Evolutionary conservation across 2,113 vertebrate species (phyloP).

Genomic region (Nestor notabilis): DNA sequence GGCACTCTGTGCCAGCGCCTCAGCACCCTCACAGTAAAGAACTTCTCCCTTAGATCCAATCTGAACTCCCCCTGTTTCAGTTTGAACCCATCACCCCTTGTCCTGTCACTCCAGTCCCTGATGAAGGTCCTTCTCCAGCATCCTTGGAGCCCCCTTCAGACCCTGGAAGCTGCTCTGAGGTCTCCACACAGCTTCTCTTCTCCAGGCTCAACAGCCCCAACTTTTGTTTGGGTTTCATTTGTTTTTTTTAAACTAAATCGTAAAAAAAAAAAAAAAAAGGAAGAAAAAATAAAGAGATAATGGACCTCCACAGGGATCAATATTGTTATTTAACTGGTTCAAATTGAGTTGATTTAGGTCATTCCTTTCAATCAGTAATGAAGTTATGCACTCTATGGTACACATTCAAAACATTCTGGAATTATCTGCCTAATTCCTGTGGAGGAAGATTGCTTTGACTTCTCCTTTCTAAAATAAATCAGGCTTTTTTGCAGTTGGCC

Average conservation of each 20-base stretch:
- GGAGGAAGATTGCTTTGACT: neutral
- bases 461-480: neutral
- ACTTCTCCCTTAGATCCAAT: neutral
- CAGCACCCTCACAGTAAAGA: neutral
- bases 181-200: no score
- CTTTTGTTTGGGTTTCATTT: neutral
- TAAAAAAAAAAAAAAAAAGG: fast-evolving
- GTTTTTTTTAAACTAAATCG: neutral
- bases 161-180: neutral
- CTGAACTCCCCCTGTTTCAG: neutral
- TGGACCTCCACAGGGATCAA: neutral
- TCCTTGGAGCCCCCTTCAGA: neutral
- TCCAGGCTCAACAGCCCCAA: neutral
- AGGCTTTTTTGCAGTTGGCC: neutral
- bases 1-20: neutral
- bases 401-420: neutral
- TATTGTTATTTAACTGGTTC: neutral
- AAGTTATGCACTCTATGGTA: neutral
- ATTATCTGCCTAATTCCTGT: neutral
- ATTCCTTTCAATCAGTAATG: neutral
- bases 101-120: neutral
- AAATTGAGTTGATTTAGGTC: neutral
- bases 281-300: neutral
- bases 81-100: neutral
- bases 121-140: neutral